A percentile compares a stretch with the other conserved stretches of the same genome.
Conservation (phyloP, 37 sponge, comb jelly and placozoan species). For the Diacarnus erythraeanus region DNA sequence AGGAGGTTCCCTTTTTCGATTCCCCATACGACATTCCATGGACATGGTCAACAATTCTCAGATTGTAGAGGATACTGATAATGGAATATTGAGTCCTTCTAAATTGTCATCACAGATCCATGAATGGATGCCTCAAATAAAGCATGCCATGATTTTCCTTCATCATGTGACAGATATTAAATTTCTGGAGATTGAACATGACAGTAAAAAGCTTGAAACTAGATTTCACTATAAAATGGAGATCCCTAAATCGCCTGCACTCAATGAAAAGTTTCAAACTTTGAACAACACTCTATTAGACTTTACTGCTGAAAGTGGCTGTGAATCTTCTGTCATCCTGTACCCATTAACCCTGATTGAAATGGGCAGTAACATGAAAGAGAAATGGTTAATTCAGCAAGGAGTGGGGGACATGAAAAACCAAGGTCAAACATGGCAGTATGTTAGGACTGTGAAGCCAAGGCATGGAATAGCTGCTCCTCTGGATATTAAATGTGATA, state of each 20-base stretch:
- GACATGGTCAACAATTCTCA: slow-evolving; percentile 34
- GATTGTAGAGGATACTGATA: slow-evolving; percentile 18
- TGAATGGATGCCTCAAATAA: slow-evolving; percentile 54
- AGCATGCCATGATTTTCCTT: slow-evolving; percentile 57
- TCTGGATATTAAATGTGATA: background rate
- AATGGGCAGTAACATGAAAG: slow-evolving; percentile 3
- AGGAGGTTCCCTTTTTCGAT: slow-evolving; percentile 72
- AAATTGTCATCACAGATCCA: slow-evolving; percentile 22
- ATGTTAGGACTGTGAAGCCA: slow-evolving; percentile 25
- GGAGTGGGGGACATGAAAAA: slow-evolving; percentile 56
- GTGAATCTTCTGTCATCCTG: background rate
- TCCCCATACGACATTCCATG: slow-evolving; percentile 55
- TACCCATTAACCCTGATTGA: slow-evolving; percentile 24
- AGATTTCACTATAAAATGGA: background rate
- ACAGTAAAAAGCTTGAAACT: background rate
- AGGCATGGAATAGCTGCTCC: slow-evolving; percentile 71
- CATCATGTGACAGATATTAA: slow-evolving; percentile 46
- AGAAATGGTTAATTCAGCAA: slow-evolving; percentile 68
- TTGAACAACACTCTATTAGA: background rate
- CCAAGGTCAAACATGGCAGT: slow-evolving; percentile 19
- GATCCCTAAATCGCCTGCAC: background rate
- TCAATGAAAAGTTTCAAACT: background rate
- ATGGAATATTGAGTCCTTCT: background rate
- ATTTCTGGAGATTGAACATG: slow-evolving; percentile 43
- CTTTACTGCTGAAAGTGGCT: background rate